Evolutionary conservation across 2,888 invertebrate genomes (phyloP).

Genomic region (Ophioninae sp.): DNA sequence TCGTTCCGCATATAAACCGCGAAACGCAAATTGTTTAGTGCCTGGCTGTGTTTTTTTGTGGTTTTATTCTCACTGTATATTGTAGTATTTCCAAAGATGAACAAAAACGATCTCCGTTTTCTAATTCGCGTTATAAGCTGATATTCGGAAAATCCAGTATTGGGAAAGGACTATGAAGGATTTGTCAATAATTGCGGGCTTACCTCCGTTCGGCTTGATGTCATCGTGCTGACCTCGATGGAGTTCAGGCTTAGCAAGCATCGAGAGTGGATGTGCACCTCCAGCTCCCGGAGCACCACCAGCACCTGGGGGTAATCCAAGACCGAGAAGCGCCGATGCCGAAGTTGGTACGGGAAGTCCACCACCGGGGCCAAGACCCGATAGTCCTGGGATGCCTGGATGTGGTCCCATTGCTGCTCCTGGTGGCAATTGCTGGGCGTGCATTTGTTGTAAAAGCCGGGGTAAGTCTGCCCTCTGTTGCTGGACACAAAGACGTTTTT

Average conservation of each 20-base stretch:
- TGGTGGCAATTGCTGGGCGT: constrained; percentile 90
- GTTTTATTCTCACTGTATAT: background rate
- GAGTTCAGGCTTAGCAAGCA: constrained; percentile 90
- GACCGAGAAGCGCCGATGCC: constrained; percentile 81
- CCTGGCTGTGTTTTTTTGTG: background rate
- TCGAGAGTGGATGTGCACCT: constrained; percentile 89
- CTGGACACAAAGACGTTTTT: constrained; percentile 82
- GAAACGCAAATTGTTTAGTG: too few relatives aligned
- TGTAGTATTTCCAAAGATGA: background rate
- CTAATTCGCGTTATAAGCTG: background rate
- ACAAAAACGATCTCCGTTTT: background rate
- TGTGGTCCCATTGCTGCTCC: constrained; percentile 88
- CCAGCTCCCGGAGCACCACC: constrained; percentile 85
- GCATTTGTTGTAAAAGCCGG: constrained; percentile 94
- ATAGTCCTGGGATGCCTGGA: constrained; percentile 84
- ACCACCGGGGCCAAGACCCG: constrained; percentile 81
- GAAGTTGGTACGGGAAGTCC: constrained; percentile 81
- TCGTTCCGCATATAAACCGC: too few relatives aligned
- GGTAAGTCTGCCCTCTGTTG: constrained; percentile 94
- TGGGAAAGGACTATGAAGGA: background rate
- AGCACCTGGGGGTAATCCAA: constrained; percentile 80
- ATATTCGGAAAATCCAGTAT: background rate
- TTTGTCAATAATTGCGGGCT: constrained; percentile 74
- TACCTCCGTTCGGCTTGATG: constrained; percentile 89
- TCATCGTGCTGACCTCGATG: constrained; percentile 86